phyloP scores from a whole-genome alignment of 2,113 vertebrate genomes.

The Scortum barcoo region DNA sequence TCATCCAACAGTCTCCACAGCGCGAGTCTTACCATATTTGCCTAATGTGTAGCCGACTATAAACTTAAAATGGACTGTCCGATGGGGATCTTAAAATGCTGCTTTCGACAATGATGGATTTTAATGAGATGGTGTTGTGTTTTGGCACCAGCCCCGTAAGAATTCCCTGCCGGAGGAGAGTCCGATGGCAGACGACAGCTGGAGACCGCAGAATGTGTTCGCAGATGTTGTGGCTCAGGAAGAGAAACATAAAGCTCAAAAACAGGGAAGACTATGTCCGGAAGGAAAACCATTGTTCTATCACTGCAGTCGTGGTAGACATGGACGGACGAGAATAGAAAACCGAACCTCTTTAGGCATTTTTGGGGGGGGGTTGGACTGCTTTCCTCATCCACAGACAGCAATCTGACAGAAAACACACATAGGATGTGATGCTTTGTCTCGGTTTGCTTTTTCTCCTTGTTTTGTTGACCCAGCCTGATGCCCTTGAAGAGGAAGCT shows the following conservation, averaged over 20 bases:
- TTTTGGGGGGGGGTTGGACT: conserved; percentile 53
- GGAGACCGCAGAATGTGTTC: conserved; percentile 55
- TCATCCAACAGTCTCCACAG: neutral
- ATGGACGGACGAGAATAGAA: conserved; percentile 62
- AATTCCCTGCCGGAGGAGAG: conserved; percentile 2
- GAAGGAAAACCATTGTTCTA: conserved; percentile 81
- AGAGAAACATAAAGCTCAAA: conserved; percentile 54
- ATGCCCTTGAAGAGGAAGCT: conserved; percentile 43
- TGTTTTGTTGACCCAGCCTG: conserved; percentile 57
- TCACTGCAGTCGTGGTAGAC: conserved; percentile 36
- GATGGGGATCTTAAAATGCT: conserved; percentile 16
- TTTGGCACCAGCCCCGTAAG: neutral
- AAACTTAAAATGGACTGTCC: neutral
- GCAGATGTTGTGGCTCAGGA: conserved; percentile 68
- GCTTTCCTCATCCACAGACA: conserved; percentile 46
- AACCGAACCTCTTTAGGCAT: conserved; percentile 4
- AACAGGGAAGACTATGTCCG: conserved; percentile 48
- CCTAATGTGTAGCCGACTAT: neutral
- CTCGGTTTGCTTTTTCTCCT: conserved; percentile 36
- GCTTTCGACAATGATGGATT: conserved; percentile 13
- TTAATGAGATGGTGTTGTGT: conserved; percentile 30
- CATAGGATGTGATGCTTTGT: conserved; percentile 39
- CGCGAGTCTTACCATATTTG: neutral
- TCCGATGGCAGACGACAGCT: conserved; percentile 62
- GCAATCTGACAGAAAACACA: conserved; percentile 68